Evolutionary conservation across 1,140 invertebrate genomes (phyloP).

Genomic region (Drosophila gunungcola): DNA sequence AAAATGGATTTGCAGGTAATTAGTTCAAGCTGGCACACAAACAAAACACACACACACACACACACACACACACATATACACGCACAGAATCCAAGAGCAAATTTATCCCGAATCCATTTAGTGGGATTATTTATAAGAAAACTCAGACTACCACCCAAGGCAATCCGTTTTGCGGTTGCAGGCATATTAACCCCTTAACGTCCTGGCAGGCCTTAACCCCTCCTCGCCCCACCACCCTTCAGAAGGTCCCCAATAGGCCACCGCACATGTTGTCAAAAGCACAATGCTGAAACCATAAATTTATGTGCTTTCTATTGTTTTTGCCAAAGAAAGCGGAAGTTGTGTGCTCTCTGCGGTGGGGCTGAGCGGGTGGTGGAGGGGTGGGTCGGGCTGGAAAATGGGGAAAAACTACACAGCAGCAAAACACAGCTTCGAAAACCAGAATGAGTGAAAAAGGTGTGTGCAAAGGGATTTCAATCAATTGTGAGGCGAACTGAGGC

Average conservation of each 20-base stretch:
- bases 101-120: conserved; percentile 80
- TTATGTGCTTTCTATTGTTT: conserved; percentile 83
- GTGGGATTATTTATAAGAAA: conserved; percentile 81
- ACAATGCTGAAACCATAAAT: conserved; percentile 83
- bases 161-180: conserved; percentile 81
- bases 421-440: conserved; percentile 37
- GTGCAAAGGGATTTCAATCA: conserved; percentile 80
- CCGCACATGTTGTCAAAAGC: conserved; percentile 79
- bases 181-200: conserved; percentile 82
- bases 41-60: background rate
- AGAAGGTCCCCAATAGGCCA: conserved; percentile 52
- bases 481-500: conserved; percentile 70
- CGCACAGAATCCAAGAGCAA: conserved; percentile 14
- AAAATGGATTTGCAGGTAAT: conserved; percentile 77
- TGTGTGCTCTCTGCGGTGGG: conserved; percentile 40
- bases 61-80: conserved; percentile 9
- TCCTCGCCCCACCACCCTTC: background rate
- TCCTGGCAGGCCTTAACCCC: conserved; percentile 17
- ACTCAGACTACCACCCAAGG: conserved; percentile 52
- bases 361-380: conserved; percentile 11
- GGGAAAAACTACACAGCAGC: conserved; percentile 51
- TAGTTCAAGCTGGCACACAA: conserved; percentile 69
- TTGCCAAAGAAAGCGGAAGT: conserved; percentile 83
- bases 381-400: background rate
- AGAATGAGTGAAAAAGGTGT: conserved; percentile 66